Base-by-base conservation (phyloP, 2,888 invertebrate species). In the Neoscelio sp. region DNA sequence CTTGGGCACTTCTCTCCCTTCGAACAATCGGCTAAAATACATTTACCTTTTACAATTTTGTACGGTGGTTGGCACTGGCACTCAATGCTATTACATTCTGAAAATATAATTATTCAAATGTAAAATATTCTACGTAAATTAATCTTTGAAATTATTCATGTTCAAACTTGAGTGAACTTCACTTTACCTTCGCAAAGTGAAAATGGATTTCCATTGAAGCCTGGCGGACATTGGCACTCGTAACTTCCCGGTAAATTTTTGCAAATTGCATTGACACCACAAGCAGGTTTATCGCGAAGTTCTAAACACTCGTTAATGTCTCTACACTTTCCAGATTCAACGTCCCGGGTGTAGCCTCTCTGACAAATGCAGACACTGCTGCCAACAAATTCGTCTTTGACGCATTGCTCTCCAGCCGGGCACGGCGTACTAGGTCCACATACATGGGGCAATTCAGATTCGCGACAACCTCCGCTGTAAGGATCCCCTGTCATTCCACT, bases 181-280 rank as follows among this genome's bases (percentile, higher is more conserved):
- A 50, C 10, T 3, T 58, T 87, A 92, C 92, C 92, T 91, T 96
- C 96, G 88, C 98, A 98, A 82, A 95, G 92, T 10, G 95, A 93
- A 87, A 97, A 98, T 0, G 98, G 97, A 91, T 98, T 97, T 42
- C 97, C 97, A 86, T 95, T 96, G 88, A 95, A 97, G 26, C 96
- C 97, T 20, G 94, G 92, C 0, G 97, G 96, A 86, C 98, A 98
- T 86, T 96, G 96, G 85, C 98, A 98, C 90, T 97, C 97, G 87
- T 97, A 98, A 87, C 97, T 97, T 46, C 98, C 98, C 0, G 97
- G 97, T 54, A 97, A 91, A 91, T 98, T 98, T 89, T 96, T 97
- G 87, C 98, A 98, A 68, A 97, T 93, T 0, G 97, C 97, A 90
- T 97, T 97, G 17, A 96, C 91, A 0, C 97, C 98, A 90, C 98